phyloP scores from a whole-genome alignment of 2,888 invertebrate genomes.

The Melolontha melolontha region DNA sequence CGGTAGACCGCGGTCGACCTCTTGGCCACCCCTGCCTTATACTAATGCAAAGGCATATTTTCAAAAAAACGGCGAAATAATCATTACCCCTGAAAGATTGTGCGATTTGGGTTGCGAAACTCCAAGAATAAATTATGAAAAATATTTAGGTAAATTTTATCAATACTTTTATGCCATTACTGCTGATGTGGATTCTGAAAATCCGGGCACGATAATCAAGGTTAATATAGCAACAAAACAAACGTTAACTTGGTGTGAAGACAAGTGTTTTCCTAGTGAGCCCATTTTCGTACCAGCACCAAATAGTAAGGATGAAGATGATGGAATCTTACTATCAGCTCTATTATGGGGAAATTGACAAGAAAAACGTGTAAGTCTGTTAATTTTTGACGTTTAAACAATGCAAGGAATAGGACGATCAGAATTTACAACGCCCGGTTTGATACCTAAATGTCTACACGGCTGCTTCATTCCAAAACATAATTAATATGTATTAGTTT shows the following conservation, averaged over 20 bases:
- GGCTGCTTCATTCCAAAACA: slow-evolving; percentile 76
- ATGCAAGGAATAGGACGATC: slow-evolving; percentile 82
- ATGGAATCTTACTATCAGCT: slow-evolving; percentile 80
- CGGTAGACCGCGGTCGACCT: too few species aligned
- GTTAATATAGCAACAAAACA: slow-evolving; percentile 77
- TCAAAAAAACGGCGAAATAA: slow-evolving; percentile 65
- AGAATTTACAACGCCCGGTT: slow-evolving; percentile 78
- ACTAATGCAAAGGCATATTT: slow-evolving; percentile 68
- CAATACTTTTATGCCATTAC: slow-evolving; percentile 91
- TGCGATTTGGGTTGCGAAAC: slow-evolving; percentile 87
- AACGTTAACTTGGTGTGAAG: slow-evolving; percentile 77
- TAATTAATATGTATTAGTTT: too few species aligned
- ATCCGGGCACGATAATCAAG: slow-evolving; percentile 87
- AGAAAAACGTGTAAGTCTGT: slow-evolving; percentile 74
- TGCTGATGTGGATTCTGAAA: slow-evolving; percentile 78
- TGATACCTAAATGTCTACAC: slow-evolving; percentile 86
- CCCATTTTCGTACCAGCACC: slow-evolving; percentile 84
- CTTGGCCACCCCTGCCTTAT: too few species aligned
- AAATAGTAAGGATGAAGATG: slow-evolving; percentile 77
- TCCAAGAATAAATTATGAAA: slow-evolving; percentile 85
- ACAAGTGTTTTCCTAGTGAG: slow-evolving; percentile 85
- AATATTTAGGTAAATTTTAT: slow-evolving; percentile 75
- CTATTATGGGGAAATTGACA: slow-evolving; percentile 77
- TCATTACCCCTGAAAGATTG: slow-evolving; percentile 73
- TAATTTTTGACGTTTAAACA: slow-evolving; percentile 81